phyloP scores from a whole-genome alignment of 2,888 invertebrate species.

The Pammene fasciana region DNA sequence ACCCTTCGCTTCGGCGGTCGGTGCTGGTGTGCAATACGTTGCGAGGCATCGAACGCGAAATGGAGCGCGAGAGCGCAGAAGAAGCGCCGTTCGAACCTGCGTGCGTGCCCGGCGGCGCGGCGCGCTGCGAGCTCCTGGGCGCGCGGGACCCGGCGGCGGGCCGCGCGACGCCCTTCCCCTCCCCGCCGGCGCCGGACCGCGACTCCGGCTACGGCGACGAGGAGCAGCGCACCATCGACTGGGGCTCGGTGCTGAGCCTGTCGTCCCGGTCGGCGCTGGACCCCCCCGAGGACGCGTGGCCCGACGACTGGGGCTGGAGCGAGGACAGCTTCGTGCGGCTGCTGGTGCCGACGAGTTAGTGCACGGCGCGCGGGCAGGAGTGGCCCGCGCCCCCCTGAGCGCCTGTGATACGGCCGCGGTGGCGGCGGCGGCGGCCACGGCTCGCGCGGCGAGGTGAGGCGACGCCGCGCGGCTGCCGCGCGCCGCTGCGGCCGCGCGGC shows the following conservation, averaged over 20 bases:
- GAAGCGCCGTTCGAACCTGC: conserved; percentile 80
- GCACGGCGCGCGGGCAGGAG: conserved; percentile 77
- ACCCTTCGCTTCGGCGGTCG: conserved; percentile 94
- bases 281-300: conserved; percentile 90
- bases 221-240: conserved; percentile 92
- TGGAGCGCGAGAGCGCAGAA: conserved; percentile 87
- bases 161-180: conserved; percentile 88
- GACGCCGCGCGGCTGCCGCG: conserved; percentile 57
- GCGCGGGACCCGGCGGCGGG: conserved; percentile 79
- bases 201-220: conserved; percentile 91
- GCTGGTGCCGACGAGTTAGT: conserved; percentile 87
- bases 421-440: conserved; percentile 51
- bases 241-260: conserved; percentile 94
- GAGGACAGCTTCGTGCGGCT: conserved; percentile 89
- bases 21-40: conserved; percentile 97
- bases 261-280: conserved; percentile 94
- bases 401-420: conserved; percentile 74
- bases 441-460: conserved; percentile 51
- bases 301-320: conserved; percentile 85
- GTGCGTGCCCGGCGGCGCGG: conserved; percentile 76
- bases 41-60: conserved; percentile 93
- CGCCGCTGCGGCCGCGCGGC: conserved; percentile 51
- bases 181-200: conserved; percentile 82
- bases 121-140: conserved; percentile 85
- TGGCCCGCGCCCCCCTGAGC: conserved; percentile 78